These are phyloP conservation scores for Saxicola maurus DNA, from an alignment of 2,797 vertebrate species.

Conservation along the genomic window DNA sequence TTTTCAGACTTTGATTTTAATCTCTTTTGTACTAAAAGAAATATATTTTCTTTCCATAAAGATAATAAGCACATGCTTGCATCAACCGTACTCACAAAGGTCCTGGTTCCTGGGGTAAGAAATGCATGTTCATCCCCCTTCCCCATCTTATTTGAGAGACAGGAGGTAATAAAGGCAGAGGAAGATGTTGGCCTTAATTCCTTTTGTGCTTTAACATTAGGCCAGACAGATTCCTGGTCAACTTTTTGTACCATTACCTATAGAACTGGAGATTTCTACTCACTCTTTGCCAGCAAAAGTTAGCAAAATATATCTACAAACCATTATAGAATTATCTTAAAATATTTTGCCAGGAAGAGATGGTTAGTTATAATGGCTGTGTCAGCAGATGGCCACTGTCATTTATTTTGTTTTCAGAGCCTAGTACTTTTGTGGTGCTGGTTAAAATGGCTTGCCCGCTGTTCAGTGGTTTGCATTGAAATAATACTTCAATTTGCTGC, in stretches of 20 bases:
- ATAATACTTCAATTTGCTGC: neutral
- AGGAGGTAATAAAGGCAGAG: neutral
- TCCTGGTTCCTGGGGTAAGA: neutral
- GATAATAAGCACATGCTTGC: rapidly evolving
- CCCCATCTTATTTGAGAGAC: neutral
- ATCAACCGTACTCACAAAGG: neutral
- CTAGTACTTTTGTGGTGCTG: neutral
- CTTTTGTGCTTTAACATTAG: neutral
- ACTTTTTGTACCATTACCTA: neutral
- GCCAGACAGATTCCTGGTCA: neutral
- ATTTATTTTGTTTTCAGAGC: neutral
- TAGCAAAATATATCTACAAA: neutral
- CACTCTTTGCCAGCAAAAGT: neutral
- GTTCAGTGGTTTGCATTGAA: neutral
- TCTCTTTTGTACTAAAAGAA: neutral
- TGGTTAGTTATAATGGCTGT: neutral
- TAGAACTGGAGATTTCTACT: neutral
- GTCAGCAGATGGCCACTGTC: neutral
- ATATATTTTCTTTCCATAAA: neutral
- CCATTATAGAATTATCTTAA: neutral
- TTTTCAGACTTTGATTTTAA: neutral
- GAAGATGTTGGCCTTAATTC: neutral
- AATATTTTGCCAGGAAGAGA: neutral
- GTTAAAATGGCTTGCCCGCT: neutral
- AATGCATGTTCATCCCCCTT: neutral